Conservation (phyloP, 1,140 invertebrate genomes). For the Cherax quadricarinatus region DNA sequence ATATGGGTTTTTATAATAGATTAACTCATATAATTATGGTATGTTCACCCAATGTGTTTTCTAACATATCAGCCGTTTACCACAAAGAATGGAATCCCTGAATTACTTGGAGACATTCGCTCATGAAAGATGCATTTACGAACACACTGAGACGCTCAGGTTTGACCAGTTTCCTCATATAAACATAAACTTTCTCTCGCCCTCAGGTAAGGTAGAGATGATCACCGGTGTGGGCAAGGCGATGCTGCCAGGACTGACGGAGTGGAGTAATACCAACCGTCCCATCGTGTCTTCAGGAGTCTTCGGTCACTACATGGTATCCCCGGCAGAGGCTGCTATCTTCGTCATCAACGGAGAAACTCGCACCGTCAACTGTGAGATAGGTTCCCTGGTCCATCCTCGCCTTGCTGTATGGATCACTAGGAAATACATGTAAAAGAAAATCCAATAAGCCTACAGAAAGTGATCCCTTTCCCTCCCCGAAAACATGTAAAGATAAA, state of each 20-base stretch:
- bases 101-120: too few relatives aligned
- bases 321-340: constrained; percentile 84
- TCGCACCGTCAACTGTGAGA: constrained; percentile 87
- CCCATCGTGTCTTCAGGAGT: constrained; percentile 84
- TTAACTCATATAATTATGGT: too few relatives aligned
- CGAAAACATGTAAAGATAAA: not conserved
- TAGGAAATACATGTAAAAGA: constrained; percentile 63
- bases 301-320: constrained; percentile 87
- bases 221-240: constrained; percentile 85
- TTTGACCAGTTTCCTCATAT: too few relatives aligned
- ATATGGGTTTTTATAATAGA: too few relatives aligned
- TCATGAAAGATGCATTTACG: too few relatives aligned
- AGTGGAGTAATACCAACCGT: constrained; percentile 84
- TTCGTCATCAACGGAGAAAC: constrained; percentile 86
- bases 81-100: too few relatives aligned
- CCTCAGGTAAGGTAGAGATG: constrained; percentile 85
- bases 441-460: not conserved
- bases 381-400: constrained; percentile 83
- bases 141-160: too few relatives aligned
- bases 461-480: not conserved
- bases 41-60: too few relatives aligned
- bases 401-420: constrained; percentile 83
- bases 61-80: too few relatives aligned
- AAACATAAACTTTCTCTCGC: too few relatives aligned
- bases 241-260: constrained; percentile 79